phyloP scores from a whole-genome alignment of 2,797 vertebrate species.

The Peromyscus aztecus region DNA sequence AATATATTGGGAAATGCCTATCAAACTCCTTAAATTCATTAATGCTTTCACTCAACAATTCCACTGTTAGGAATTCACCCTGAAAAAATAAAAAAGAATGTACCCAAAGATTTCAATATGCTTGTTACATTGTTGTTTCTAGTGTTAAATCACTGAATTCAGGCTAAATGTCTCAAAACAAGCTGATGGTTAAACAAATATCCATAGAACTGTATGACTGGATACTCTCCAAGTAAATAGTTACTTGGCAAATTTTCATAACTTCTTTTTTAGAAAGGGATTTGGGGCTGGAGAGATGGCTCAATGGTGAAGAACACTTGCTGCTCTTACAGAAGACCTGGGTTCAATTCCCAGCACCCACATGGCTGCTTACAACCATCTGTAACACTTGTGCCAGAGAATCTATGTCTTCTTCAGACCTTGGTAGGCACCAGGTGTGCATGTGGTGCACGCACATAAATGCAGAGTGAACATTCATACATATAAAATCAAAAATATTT shows the following conservation, averaged over 20 bases:
- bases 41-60: background rate
- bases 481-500: background rate
- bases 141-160: background rate
- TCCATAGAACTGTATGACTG: background rate
- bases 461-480: background rate
- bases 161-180: background rate
- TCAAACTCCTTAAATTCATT: background rate
- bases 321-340: background rate
- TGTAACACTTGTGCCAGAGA: background rate
- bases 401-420: background rate
- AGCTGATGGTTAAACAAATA: background rate
- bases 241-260: conserved; percentile 21
- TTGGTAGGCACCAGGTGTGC: too few species aligned
- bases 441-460: too few species aligned
- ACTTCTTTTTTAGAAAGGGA: background rate
- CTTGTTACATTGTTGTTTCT: background rate
- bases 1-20: background rate
- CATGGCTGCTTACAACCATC: background rate
- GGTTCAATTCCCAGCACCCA: background rate
- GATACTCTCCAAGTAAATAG: background rate
- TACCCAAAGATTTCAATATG: background rate
- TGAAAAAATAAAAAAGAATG: background rate
- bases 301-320: background rate
- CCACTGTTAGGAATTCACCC: background rate
- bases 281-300: background rate